Evolutionary conservation across 1,140 invertebrate genomes (phyloP).

Genomic region (Rhyacophila brunnea): DNA sequence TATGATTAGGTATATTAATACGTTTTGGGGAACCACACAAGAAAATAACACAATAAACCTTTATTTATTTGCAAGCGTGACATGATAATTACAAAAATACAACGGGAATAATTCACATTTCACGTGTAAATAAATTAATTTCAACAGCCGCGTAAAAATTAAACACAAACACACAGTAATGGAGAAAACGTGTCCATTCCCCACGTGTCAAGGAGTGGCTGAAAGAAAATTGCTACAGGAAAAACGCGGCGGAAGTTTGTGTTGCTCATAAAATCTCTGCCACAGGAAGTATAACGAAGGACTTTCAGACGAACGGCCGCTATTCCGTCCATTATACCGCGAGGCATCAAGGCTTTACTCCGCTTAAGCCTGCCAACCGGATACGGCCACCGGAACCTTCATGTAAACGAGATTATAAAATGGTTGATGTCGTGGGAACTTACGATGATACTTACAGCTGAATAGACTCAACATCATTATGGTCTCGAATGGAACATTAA

Average conservation of each 20-base stretch:
- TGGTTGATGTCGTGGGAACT: constrained; percentile 10
- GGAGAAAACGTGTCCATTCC: constrained; percentile 10
- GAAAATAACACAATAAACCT: no score
- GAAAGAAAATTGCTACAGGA: not conserved
- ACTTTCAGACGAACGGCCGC: not conserved
- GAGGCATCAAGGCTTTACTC: constrained; percentile 4
- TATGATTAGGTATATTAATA: no score
- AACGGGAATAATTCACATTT: not conserved
- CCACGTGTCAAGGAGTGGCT: not conserved
- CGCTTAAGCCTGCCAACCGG: constrained; percentile 5
- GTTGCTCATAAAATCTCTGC: constrained; percentile 7
- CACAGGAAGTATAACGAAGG: not conserved
- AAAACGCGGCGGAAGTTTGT: not conserved
- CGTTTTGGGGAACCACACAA: no score
- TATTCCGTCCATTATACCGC: no score
- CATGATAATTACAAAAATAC: no score
- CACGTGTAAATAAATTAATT: constrained; percentile 1
- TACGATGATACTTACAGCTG: not conserved
- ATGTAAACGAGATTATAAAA: constrained; percentile 23
- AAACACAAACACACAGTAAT: constrained; percentile 15
- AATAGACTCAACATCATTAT: no score
- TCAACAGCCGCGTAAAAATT: constrained; percentile 4
- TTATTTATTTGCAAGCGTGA: no score
- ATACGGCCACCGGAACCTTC: constrained; percentile 7
- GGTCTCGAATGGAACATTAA: no score